Percentiles rank a stretch among this genome's conserved stretches.
These are phyloP conservation scores for Lamellibrachia luymesi DNA, from an alignment of 1,140 invertebrate species.

Conservation along the genomic window DNA sequence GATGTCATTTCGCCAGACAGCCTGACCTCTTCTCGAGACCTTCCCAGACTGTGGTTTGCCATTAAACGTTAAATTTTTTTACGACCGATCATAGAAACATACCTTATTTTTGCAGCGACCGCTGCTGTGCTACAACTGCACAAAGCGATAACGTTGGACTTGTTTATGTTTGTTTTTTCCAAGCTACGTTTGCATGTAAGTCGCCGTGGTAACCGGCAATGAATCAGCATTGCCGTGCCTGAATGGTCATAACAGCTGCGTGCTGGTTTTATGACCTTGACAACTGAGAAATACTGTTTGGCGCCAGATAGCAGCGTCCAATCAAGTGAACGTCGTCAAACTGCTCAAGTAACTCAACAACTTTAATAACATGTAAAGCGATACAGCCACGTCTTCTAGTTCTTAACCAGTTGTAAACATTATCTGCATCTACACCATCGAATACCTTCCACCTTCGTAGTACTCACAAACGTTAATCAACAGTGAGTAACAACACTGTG, in stretches of 20 bases:
- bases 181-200: background rate
- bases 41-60: background rate
- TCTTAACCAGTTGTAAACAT: background rate
- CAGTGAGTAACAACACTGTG: too few species aligned
- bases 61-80: background rate
- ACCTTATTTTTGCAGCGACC: background rate
- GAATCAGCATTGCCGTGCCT: background rate
- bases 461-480: background rate
- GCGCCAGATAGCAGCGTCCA: background rate
- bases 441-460: background rate
- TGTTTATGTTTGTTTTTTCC: background rate
- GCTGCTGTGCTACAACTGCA: background rate
- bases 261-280: background rate
- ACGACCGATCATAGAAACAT: background rate
- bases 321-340: background rate
- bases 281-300: background rate
- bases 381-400: background rate
- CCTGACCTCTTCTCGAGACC: background rate
- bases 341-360: background rate
- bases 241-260: background rate
- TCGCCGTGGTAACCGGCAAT: background rate
- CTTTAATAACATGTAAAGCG: background rate
- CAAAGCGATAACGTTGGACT: background rate
- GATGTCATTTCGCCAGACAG: background rate
- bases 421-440: background rate